Percentiles rank a stretch among this genome's conserved stretches.
Evolutionary conservation across 2,113 vertebrate genomes (phyloP).

Genomic region (Scomber scombrus): DNA sequence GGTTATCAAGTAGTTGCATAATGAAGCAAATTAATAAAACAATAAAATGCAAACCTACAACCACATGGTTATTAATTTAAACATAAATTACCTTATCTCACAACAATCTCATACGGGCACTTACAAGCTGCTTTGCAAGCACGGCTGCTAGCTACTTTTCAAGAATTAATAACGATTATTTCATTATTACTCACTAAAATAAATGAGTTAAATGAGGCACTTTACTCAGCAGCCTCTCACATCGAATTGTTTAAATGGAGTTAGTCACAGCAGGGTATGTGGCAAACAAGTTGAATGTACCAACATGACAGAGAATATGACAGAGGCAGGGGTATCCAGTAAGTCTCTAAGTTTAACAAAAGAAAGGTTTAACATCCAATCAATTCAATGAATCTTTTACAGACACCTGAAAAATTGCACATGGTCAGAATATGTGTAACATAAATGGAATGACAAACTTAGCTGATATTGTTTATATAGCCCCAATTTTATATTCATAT

Average conservation of each 20-base stretch:
- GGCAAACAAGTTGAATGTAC: background rate
- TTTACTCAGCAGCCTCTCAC: background rate
- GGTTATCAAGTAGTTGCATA: background rate
- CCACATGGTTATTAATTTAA: background rate
- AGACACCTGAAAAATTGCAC: background rate
- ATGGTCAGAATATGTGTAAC: background rate
- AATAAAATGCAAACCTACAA: background rate
- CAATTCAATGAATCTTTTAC: background rate
- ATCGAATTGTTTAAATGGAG: conserved; percentile 12
- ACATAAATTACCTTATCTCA: background rate
- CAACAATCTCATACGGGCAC: background rate
- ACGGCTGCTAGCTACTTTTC: background rate
- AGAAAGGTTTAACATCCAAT: too few relatives aligned
- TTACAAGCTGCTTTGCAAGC: background rate
- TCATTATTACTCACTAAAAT: background rate
- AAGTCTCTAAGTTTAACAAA: too few relatives aligned
- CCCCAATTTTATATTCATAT: background rate
- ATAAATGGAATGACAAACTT: conserved; percentile 12
- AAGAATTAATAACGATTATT: background rate
- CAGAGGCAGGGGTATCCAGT: background rate
- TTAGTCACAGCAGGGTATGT: background rate
- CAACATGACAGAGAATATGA: background rate
- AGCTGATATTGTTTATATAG: too few relatives aligned
- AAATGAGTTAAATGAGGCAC: background rate
- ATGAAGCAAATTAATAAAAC: background rate